These are phyloP conservation scores for Myrmecobius fasciatus DNA, from an alignment of 2,113 vertebrate genomes.

Conservation along the genomic window DNA sequence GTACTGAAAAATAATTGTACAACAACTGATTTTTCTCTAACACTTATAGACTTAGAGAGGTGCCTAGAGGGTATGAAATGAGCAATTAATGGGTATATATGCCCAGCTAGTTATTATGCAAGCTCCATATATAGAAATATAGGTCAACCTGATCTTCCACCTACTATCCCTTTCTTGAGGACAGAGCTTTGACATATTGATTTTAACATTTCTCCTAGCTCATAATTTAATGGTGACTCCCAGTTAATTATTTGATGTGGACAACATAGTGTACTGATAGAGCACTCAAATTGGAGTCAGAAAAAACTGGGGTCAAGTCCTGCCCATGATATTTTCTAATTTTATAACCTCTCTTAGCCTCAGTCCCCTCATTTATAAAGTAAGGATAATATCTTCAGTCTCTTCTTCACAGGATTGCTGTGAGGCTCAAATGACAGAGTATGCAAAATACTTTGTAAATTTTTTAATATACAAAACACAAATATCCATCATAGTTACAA, in stretches of 20 bases:
- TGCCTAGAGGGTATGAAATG: background rate
- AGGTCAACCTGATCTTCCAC: background rate
- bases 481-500: background rate
- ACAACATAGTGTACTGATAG: background rate
- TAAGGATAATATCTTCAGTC: background rate
- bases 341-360: background rate
- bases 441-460: background rate
- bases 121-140: background rate
- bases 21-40: background rate
- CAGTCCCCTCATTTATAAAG: background rate
- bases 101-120: background rate
- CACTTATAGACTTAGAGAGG: background rate
- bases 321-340: background rate
- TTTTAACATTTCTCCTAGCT: background rate
- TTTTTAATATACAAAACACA: background rate
- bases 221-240: background rate
- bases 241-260: background rate
- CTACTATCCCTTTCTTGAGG: background rate
- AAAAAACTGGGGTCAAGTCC: background rate
- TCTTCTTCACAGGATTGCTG: background rate
- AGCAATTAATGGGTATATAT: background rate
- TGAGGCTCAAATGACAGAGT: background rate
- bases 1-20: background rate
- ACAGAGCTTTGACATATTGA: background rate
- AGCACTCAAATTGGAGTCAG: background rate